phyloP scores from a whole-genome alignment of 2,888 invertebrate species.

The Conops quadrifasciatus region DNA sequence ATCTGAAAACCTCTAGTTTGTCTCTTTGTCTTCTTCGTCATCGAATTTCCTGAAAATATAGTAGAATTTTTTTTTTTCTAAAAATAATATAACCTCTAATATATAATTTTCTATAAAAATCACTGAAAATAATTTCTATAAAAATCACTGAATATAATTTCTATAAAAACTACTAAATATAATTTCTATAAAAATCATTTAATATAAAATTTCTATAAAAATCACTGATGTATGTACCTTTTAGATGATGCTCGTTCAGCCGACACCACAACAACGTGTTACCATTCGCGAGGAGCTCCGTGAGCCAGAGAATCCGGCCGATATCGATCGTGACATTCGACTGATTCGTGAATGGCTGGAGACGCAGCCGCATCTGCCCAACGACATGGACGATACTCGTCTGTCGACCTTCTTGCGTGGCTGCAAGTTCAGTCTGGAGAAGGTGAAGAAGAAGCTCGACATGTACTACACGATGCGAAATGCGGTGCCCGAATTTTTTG shows the following conservation, averaged over 20 bases:
- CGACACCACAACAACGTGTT: conserved; percentile 74
- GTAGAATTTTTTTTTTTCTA: too few species aligned
- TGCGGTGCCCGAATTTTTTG: conserved; percentile 84
- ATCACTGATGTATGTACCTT: too few species aligned
- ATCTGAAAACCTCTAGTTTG: too few species aligned
- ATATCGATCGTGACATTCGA: conserved; percentile 71
- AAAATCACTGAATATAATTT: too few species aligned
- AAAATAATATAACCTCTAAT: too few species aligned
- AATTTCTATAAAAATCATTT: too few species aligned
- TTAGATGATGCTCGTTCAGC: conserved; percentile 72
- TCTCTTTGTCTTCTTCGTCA: too few species aligned
- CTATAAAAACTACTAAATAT: too few species aligned
- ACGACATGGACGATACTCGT: conserved; percentile 77
- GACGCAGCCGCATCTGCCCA: conserved; percentile 74
- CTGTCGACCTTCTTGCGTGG: conserved; percentile 84
- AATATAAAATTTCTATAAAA: too few species aligned
- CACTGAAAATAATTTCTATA: too few species aligned
- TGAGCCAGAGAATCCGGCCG: conserved; percentile 69
- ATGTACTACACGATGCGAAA: conserved; percentile 89
- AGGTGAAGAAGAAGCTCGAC: conserved; percentile 84
- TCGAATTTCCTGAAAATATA: too few species aligned
- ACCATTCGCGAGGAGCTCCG: conserved; percentile 75
- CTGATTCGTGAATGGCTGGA: conserved; percentile 75
- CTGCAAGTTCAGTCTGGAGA: conserved; percentile 86
- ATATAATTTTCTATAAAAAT: too few species aligned